These are phyloP conservation scores for Sinocyclocheilus grahami DNA, from an alignment of 2,113 vertebrate species.

Conservation along the genomic window DNA sequence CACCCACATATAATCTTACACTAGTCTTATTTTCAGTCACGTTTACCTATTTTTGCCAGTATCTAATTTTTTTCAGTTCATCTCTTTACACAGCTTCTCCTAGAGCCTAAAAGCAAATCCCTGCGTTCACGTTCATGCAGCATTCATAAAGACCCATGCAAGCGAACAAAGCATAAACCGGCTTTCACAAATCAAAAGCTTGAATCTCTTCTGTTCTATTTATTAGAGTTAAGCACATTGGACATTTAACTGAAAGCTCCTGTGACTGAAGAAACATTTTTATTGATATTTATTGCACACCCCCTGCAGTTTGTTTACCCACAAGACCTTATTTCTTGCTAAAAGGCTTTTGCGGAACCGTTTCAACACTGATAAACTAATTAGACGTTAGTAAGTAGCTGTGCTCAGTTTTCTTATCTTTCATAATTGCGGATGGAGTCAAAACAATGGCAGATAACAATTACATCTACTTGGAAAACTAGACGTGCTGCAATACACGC, in stretches of 20 bases:
- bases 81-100: slow-evolving; percentile 17
- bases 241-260: slow-evolving; percentile 11
- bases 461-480: background rate
- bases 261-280: background rate
- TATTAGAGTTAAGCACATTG: slow-evolving; percentile 14
- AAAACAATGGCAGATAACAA: slow-evolving; percentile 7
- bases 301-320: slow-evolving; percentile 18
- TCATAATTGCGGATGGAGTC: slow-evolving; percentile 6
- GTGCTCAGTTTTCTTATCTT: background rate
- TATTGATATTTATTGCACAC: slow-evolving; percentile 21
- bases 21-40: slow-evolving; percentile 8
- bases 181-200: slow-evolving; percentile 16
- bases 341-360: background rate
- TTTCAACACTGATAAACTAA: slow-evolving; percentile 12
- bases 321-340: background rate
- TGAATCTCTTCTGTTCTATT: slow-evolving; percentile 1
- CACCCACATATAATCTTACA: background rate
- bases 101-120: background rate
- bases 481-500: background rate
- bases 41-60: slow-evolving; percentile 2
- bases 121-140: background rate
- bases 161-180: background rate
- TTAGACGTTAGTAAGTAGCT: background rate
- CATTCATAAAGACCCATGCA: background rate
- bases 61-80: background rate